phyloP scores from a whole-genome alignment of 2,113 vertebrate species.

The Odontesthes bonariensis region DNA sequence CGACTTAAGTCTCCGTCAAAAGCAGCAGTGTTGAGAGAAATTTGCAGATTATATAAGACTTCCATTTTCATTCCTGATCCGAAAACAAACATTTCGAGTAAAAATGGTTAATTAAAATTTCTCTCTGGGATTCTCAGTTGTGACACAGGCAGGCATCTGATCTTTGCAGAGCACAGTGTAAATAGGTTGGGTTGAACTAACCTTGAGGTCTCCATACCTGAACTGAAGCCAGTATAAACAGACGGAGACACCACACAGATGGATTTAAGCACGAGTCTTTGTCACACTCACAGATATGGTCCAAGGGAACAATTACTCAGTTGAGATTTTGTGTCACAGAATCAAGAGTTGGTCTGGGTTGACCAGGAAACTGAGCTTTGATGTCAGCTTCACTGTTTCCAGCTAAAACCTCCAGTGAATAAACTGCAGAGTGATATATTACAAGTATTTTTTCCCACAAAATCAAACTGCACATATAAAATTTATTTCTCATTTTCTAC shows the following conservation, averaged over 20 bases:
- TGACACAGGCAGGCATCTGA: constrained; percentile 47
- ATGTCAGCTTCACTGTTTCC: constrained; percentile 8
- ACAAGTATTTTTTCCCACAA: constrained; percentile 23
- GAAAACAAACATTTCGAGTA: constrained; percentile 68
- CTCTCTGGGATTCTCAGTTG: constrained; percentile 21
- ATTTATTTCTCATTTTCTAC: constrained; percentile 15
- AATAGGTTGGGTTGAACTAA: constrained; percentile 64
- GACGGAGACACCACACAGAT: constrained; percentile 1
- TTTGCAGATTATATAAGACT: constrained; percentile 59
- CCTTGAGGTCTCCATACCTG: constrained; percentile 32
- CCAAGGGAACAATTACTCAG: not conserved
- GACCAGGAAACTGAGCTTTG: constrained; percentile 12
- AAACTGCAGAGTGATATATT: constrained; percentile 24
- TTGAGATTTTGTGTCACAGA: not conserved
- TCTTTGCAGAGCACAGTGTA: constrained; percentile 64
- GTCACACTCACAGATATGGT: not conserved
- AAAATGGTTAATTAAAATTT: constrained; percentile 71
- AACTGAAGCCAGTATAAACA: constrained; percentile 49
- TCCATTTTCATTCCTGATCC: constrained; percentile 60
- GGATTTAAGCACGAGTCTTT: constrained; percentile 4
- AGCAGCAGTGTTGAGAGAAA: constrained; percentile 45
- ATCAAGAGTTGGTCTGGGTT: not conserved
- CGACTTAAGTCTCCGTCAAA: constrained; percentile 54
- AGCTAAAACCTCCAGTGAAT: constrained; percentile 23
- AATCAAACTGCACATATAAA: constrained; percentile 19